A percentile compares a stretch with the other conserved stretches of the same genome.
These are phyloP conservation scores for Drosophila prolongata DNA, from an alignment of 2,888 invertebrate species.

Conservation along the genomic window DNA sequence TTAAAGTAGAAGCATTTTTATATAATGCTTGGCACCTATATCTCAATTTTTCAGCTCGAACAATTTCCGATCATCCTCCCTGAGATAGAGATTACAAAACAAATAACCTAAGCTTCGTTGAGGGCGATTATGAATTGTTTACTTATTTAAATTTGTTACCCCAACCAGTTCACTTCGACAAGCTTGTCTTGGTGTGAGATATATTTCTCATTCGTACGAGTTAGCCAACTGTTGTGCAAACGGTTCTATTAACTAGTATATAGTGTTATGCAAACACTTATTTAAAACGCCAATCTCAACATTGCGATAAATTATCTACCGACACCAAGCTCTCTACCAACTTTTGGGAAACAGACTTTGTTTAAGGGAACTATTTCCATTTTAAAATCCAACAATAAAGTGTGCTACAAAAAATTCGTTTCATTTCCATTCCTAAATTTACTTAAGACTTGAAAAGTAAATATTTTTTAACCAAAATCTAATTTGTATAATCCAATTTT, in stretches of 20 bases:
- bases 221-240: slow-evolving; percentile 37
- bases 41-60: background rate
- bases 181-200: slow-evolving; percentile 1
- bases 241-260: slow-evolving; percentile 23
- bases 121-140: slow-evolving; percentile 2
- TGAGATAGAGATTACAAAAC: slow-evolving; percentile 8
- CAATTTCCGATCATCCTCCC: background rate
- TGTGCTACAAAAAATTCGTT: too few species aligned
- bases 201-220: slow-evolving; percentile 12
- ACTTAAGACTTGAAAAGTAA: too few species aligned
- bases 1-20: too few species aligned
- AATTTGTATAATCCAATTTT: too few species aligned
- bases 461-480: too few species aligned
- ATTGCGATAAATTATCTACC: background rate
- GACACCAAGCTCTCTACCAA: background rate
- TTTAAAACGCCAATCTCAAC: slow-evolving; percentile 6
- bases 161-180: background rate
- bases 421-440: too few species aligned
- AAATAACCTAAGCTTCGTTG: background rate
- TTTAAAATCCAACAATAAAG: too few species aligned
- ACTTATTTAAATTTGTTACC: slow-evolving; percentile 10
- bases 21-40: too few species aligned
- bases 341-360: background rate
- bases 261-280: slow-evolving; percentile 23
- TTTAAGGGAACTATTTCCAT: too few species aligned